A percentile compares a stretch with the other conserved stretches of the same genome.
Conservation (phyloP, 2,888 invertebrate species). For the Apodemia hepburni region DNA sequence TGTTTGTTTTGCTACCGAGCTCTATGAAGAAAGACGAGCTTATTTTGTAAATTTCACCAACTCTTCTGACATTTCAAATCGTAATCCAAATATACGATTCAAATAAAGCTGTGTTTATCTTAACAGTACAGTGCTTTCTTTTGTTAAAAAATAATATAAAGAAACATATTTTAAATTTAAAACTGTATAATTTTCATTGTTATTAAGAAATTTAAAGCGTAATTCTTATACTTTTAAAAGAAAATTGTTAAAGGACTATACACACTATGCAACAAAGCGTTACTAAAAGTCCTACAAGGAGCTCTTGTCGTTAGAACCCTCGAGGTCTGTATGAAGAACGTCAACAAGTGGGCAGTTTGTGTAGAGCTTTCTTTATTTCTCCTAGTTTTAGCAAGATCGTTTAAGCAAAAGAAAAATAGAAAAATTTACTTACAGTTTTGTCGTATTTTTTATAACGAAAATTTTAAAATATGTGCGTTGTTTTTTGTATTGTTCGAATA, state of each 20-base stretch:
- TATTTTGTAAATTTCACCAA: constrained; percentile 7
- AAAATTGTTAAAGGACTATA: constrained; percentile 35
- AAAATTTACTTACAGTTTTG: constrained; percentile 4
- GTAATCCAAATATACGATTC: neutral
- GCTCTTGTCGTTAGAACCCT: constrained; percentile 62
- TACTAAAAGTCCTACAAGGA: constrained; percentile 53
- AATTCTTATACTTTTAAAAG: constrained; percentile 24
- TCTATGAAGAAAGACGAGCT: constrained; percentile 10
- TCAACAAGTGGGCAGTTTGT: constrained; percentile 68
- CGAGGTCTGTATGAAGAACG: constrained; percentile 46
- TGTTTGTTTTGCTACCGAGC: constrained; percentile 16
- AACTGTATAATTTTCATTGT: constrained; percentile 8
- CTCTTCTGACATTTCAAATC: constrained; percentile 9
- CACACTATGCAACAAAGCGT: constrained; percentile 38
- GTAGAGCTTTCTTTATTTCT: constrained; percentile 36
- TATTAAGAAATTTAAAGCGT: neutral
- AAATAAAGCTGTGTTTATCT: neutral
- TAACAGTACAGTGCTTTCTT: neutral
- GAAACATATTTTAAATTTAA: neutral
- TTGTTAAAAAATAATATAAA: neutral
- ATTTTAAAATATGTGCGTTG: neutral
- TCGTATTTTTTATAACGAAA: constrained; percentile 12
- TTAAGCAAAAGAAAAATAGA: constrained; percentile 17
- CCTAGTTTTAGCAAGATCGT: constrained; percentile 19
- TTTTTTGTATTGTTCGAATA: neutral